Evolutionary conservation across 2,797 vertebrate species (phyloP), one percentile per base, ranked within the genome.

Genomic region (Cheirogaleus major): DNA sequence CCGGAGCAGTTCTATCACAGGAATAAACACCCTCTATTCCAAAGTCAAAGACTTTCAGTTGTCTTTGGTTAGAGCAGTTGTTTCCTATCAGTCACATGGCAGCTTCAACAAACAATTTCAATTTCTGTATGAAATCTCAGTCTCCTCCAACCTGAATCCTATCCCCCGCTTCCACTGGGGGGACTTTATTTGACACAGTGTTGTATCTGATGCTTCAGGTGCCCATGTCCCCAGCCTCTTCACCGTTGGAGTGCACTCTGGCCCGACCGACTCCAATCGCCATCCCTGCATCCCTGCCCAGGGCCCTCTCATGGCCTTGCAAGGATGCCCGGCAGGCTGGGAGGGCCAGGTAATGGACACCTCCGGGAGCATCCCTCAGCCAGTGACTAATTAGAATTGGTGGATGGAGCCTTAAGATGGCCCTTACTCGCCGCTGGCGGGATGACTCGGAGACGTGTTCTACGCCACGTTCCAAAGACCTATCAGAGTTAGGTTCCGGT

Each of bases 11-110:
- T 89, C 75, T 83, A 43, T 79, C n/a, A 27, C 65, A 84, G 80
- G 81, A 96, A 88, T 75, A 93, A 89, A 88, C 61, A 80, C 35
- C 75, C 22, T 86, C 8, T 94, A 25, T 84, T 90, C 63, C 45
- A 43, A 76, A 85, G 45, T 91, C 84, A 93, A 50, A 75, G 35
- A 81, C 48, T 78, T 61, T 20, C 32, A 41, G 50, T 55, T 82
- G 70, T 48, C 52, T 82, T 92, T 92, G 55, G 84, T 61, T 82
- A 78, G 90, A 61, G 67, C 43, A 43, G 5, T 27, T 96, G 80
- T 91, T 93, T 91, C 59, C 73, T 79, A 65, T 75, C 43, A 80
- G 59, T 43, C 35, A 55, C 50, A 32, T 23, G 41, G 50, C 32
- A 92, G 20, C 41, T 73, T 81, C 92, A 70, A 79, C 8, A 57